A percentile compares a stretch with the other conserved stretches of the same genome.
These are phyloP conservation scores for Thymelicus sylvestris DNA, from an alignment of 2,888 invertebrate genomes.

Conservation along the genomic window DNA sequence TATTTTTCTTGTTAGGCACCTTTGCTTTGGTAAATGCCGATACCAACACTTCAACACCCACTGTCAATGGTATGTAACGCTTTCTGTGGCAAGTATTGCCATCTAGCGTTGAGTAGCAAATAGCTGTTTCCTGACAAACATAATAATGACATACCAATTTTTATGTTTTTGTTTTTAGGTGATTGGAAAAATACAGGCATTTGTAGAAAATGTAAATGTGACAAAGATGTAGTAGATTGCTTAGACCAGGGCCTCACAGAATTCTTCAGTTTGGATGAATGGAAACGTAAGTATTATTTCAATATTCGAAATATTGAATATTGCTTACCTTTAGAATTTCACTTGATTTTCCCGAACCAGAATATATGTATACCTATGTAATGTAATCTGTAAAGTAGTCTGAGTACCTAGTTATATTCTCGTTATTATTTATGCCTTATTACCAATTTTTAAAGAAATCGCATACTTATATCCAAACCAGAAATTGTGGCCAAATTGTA, in stretches of 20 bases:
- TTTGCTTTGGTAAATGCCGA: constrained; percentile 3
- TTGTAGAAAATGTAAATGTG: constrained; percentile 83
- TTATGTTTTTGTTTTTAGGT: constrained; percentile 13
- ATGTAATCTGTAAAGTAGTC: too few relatives aligned
- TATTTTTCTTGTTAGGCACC: constrained; percentile 16
- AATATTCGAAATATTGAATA: too few relatives aligned
- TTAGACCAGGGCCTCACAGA: constrained; percentile 71
- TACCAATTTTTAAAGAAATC: too few relatives aligned
- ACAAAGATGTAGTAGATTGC: constrained; percentile 81
- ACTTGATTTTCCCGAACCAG: too few relatives aligned
- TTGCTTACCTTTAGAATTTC: too few relatives aligned
- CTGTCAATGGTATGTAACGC: background rate
- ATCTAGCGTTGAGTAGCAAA: constrained; percentile 18
- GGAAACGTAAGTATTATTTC: constrained; percentile 69
- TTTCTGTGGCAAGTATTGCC: constrained; percentile 34
- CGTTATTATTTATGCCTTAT: too few relatives aligned
- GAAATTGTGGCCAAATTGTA: too few relatives aligned
- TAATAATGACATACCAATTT: background rate
- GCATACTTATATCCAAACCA: too few relatives aligned
- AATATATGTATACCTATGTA: too few relatives aligned
- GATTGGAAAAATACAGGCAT: constrained; percentile 64
- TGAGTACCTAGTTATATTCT: too few relatives aligned
- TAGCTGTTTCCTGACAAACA: too few relatives aligned
- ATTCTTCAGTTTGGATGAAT: constrained; percentile 83
- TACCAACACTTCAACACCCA: background rate